Evolutionary conservation across 2,797 vertebrate genomes (phyloP).

Genomic region (Cirrhinus mrigala): DNA sequence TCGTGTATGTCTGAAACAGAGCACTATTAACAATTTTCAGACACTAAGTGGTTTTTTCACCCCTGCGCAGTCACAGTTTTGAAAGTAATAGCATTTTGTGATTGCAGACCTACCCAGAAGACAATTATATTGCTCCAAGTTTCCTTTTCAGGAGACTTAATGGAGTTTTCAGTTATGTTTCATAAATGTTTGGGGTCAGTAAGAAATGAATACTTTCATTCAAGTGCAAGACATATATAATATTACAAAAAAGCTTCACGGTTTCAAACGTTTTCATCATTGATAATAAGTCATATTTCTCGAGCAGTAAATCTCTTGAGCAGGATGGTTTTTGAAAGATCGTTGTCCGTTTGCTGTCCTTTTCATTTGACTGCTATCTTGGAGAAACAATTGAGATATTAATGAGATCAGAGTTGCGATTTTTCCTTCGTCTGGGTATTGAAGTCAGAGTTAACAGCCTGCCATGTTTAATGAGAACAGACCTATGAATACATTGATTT

Average conservation of each 20-base stretch:
- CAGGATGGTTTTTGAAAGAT: background rate
- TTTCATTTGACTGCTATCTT: constrained; percentile 18
- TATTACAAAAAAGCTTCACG: background rate
- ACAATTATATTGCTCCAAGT: background rate
- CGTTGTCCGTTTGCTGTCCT: background rate
- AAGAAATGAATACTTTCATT: background rate
- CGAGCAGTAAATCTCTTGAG: background rate
- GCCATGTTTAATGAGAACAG: constrained; percentile 74
- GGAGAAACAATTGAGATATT: constrained; percentile 23
- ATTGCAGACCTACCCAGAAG: background rate
- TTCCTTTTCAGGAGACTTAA: background rate
- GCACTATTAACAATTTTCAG: constrained; percentile 19
- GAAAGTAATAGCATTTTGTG: constrained; percentile 8
- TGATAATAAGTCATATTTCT: background rate
- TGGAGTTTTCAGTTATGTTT: background rate
- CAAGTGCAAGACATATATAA: background rate
- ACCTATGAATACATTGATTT: constrained; percentile 83
- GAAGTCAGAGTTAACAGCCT: constrained; percentile 73
- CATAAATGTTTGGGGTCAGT: background rate
- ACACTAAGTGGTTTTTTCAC: background rate
- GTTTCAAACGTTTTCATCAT: background rate
- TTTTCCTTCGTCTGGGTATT: constrained; percentile 56
- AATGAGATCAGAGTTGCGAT: constrained; percentile 21
- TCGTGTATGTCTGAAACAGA: background rate
- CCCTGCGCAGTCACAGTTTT: background rate